Conservation (phyloP, 2,113 vertebrate genomes). For the Phodopus roborovskii region DNA sequence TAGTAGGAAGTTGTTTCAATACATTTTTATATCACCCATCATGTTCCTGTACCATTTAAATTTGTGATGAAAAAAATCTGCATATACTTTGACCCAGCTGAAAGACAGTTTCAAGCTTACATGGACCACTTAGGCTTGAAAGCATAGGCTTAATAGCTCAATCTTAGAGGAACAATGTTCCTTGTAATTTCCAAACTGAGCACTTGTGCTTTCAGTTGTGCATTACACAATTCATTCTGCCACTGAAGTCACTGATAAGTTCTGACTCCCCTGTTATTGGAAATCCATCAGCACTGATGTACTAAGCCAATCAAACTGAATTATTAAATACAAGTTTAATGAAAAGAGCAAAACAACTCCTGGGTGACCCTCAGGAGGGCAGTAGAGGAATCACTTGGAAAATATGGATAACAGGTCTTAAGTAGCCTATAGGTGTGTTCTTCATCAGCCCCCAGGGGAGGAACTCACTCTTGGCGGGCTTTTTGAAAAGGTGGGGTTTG, state of each 20-base stretch:
- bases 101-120: slow-evolving; percentile 57
- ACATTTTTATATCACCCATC: slow-evolving; percentile 40
- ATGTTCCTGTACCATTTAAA: slow-evolving; percentile 55
- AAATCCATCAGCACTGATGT: too few species aligned
- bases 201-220: slow-evolving; percentile 5
- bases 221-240: slow-evolving; percentile 24
- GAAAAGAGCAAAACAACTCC: too few species aligned
- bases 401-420: too few species aligned
- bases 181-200: slow-evolving; percentile 40
- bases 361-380: too few species aligned
- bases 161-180: slow-evolving; percentile 42
- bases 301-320: too few species aligned
- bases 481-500: too few species aligned
- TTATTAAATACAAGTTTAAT: too few species aligned
- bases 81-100: slow-evolving; percentile 21
- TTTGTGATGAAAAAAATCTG: slow-evolving; percentile 50
- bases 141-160: slow-evolving; percentile 41
- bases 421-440: too few species aligned
- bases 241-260: slow-evolving; percentile 2
- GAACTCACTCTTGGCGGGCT: too few species aligned
- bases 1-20: slow-evolving; percentile 52
- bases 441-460: too few species aligned
- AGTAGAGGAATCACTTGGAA: too few species aligned
- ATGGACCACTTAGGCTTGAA: slow-evolving; percentile 42
- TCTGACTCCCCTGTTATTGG: too few species aligned